Evolutionary conservation across 2,113 vertebrate species (phyloP).

Genomic region (Tor tambroides): DNA sequence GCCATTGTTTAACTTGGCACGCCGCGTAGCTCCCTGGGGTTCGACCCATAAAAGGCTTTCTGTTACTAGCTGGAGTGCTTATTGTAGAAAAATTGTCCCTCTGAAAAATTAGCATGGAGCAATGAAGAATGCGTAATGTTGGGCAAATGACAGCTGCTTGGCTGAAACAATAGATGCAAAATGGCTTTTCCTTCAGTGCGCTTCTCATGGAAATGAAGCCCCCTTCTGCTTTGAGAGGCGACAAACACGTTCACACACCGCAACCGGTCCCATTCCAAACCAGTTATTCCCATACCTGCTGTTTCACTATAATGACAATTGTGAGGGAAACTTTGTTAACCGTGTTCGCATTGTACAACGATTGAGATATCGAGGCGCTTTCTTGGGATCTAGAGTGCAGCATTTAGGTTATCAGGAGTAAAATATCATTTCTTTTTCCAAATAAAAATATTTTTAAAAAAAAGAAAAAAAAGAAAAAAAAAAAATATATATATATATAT

Average conservation of each 20-base stretch:
- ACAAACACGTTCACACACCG: slow-evolving; percentile 29
- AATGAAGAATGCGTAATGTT: slow-evolving; percentile 92
- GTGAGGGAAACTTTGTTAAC: background rate
- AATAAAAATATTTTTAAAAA: background rate
- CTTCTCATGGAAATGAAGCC: slow-evolving; percentile 84
- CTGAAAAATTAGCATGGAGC: slow-evolving; percentile 95
- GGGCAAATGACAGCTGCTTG: slow-evolving; percentile 95
- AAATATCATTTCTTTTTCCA: background rate
- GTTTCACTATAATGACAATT: background rate
- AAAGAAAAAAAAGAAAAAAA: too few species aligned
- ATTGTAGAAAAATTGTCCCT: slow-evolving; percentile 92
- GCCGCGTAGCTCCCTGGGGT: slow-evolving; percentile 85
- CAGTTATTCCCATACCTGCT: slow-evolving; percentile 24
- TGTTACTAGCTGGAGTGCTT: slow-evolving; percentile 88
- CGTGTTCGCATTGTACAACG: background rate
- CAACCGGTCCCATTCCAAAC: slow-evolving; percentile 15
- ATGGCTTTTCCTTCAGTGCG: slow-evolving; percentile 82
- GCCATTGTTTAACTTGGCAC: slow-evolving; percentile 95
- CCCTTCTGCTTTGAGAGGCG: slow-evolving; percentile 58
- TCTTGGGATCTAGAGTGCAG: background rate
- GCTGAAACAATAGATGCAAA: slow-evolving; percentile 87
- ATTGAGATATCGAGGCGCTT: background rate
- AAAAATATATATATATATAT: too few species aligned
- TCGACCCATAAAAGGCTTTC: slow-evolving; percentile 92
- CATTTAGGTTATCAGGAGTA: background rate